phyloP scores from a whole-genome alignment of 1,140 invertebrate species.

The Atta colombica region DNA sequence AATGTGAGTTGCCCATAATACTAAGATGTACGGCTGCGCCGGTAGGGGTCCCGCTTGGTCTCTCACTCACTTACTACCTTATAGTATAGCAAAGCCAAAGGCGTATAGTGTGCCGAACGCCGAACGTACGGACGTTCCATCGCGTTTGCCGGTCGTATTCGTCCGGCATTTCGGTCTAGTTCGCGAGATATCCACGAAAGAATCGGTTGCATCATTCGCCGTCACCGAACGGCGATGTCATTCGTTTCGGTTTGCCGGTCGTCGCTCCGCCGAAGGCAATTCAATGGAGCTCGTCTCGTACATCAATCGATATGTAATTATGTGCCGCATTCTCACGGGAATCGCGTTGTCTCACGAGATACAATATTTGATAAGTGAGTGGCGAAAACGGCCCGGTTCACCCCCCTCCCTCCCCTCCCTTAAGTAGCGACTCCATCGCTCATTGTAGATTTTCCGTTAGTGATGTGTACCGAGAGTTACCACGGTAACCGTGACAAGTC shows the following conservation, averaged over 20 bases:
- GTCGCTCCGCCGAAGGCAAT: constrained; percentile 14
- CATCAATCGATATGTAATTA: constrained; percentile 36
- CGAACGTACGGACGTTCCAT: constrained; percentile 76
- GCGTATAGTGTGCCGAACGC: constrained; percentile 84
- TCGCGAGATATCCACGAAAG: constrained; percentile 38
- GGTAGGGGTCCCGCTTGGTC: constrained; percentile 85
- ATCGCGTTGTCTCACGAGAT: constrained; percentile 8
- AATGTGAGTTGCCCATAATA: constrained; percentile 92
- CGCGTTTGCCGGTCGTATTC: constrained; percentile 77
- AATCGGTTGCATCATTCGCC: constrained; percentile 5
- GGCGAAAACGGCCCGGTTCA: constrained; percentile 16
- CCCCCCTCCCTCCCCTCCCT: neutral
- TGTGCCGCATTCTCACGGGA: neutral
- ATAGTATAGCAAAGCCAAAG: constrained; percentile 85
- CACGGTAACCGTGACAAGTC: constrained; percentile 42
- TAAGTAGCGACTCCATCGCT: constrained; percentile 1
- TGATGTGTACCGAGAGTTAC: constrained; percentile 66
- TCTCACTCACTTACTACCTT: constrained; percentile 83
- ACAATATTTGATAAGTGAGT: constrained; percentile 45
- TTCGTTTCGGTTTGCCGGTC: constrained; percentile 2
- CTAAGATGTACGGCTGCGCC: constrained; percentile 92
- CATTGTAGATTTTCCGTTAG: constrained; percentile 53
- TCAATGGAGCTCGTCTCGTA: neutral
- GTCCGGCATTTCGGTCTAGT: constrained; percentile 68
- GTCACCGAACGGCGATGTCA: constrained; percentile 20